Conservation (phyloP, 2,888 invertebrate species). For the Pelosia muscerda region DNA sequence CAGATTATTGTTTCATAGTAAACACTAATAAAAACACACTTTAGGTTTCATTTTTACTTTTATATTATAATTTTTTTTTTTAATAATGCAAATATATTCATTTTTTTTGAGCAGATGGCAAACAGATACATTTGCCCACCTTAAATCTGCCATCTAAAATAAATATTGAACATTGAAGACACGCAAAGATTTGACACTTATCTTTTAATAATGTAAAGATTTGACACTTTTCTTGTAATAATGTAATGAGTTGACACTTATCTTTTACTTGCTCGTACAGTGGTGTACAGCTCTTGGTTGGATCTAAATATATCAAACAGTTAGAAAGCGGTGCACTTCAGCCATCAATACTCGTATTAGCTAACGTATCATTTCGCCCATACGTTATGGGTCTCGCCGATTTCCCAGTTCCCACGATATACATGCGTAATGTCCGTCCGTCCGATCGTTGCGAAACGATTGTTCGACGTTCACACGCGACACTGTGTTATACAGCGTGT, state of each 20-base stretch:
- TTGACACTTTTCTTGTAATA: too few species aligned
- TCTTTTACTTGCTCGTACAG: not conserved
- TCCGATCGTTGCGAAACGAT: conserved; percentile 62
- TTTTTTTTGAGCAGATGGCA: too few species aligned
- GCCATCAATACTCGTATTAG: conserved; percentile 30
- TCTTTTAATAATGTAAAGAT: too few species aligned
- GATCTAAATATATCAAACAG: conserved; percentile 5
- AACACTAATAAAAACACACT: not conserved
- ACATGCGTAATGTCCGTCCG: conserved; percentile 63
- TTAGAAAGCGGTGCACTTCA: conserved; percentile 30
- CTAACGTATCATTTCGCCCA: conserved; percentile 62
- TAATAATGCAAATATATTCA: too few species aligned
- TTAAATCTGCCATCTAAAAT: too few species aligned
- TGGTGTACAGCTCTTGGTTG: not conserved
- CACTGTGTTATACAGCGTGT: conserved; percentile 37
- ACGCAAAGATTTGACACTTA: not conserved
- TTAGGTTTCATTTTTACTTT: too few species aligned
- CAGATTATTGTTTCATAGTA: not conserved
- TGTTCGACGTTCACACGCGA: conserved; percentile 64
- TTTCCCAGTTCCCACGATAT: conserved; percentile 70
- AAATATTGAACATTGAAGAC: not conserved
- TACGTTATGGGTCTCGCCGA: conserved; percentile 54
- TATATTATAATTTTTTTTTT: too few species aligned
- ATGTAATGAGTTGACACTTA: too few species aligned
- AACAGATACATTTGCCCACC: too few species aligned